Percentiles rank a stretch among this genome's conserved stretches.
Conservation (phyloP, 2,797 vertebrate species). For the Aeoliscus strigatus region DNA sequence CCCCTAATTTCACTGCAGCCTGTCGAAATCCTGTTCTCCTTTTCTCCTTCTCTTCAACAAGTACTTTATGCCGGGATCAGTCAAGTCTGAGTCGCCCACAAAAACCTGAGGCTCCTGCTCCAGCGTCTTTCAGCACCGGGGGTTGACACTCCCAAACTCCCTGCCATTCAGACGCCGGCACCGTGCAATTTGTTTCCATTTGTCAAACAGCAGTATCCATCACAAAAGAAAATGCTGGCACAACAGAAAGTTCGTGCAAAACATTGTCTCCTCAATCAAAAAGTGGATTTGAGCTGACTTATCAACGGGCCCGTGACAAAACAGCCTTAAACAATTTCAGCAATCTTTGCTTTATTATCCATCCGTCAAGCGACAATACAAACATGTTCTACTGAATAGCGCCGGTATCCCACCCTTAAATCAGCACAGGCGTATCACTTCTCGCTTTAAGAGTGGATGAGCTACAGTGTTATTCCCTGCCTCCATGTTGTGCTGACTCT, state of each 20-base stretch:
- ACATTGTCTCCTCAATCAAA: constrained; percentile 63
- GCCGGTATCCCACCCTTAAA: constrained; percentile 50
- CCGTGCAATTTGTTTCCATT: constrained; percentile 75
- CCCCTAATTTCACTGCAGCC: constrained; percentile 76
- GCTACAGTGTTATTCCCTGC: constrained; percentile 60
- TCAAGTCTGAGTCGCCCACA: constrained; percentile 72
- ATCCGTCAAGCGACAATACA: constrained; percentile 52
- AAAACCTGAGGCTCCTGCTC: constrained; percentile 66
- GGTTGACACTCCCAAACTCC: constrained; percentile 68
- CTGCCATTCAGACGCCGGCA: constrained; percentile 67
- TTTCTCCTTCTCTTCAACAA: constrained; percentile 71
- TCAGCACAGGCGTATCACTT: constrained; percentile 51
- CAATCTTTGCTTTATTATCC: constrained; percentile 56
- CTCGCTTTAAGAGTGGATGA: constrained; percentile 57
- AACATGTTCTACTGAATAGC: constrained; percentile 49
- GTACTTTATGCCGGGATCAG: constrained; percentile 75
- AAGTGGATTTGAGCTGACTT: constrained; percentile 52
- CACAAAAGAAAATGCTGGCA: constrained; percentile 74
- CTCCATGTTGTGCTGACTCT: constrained; percentile 70
- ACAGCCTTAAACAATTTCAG: constrained; percentile 58
- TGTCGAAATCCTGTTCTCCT: constrained; percentile 73
- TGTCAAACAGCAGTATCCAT: constrained; percentile 71
- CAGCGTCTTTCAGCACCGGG: constrained; percentile 63
- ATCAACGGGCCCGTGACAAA: constrained; percentile 57
- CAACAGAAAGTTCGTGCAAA: constrained; percentile 62